Percentiles rank a stretch among this genome's conserved stretches.
Evolutionary conservation across 2,797 vertebrate species (phyloP).

Genomic region (Sandelia bainsii): DNA sequence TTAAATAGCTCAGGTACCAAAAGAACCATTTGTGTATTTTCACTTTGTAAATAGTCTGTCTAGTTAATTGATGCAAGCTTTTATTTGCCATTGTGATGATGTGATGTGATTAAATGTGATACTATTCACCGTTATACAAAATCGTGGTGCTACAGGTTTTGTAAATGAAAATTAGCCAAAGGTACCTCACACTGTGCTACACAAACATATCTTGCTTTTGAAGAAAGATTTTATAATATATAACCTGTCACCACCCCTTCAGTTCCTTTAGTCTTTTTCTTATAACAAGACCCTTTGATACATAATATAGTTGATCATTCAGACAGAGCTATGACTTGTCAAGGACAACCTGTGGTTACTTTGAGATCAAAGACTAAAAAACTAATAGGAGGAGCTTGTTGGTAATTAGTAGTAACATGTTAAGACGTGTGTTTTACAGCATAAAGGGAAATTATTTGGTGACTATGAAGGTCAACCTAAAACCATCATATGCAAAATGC

Average conservation of each 20-base stretch:
- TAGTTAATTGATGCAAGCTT: not conserved
- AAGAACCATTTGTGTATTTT: not conserved
- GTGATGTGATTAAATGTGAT: conserved; percentile 24
- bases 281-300: conserved; percentile 50
- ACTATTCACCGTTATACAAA: conserved; percentile 47
- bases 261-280: conserved; percentile 33
- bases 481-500: not conserved
- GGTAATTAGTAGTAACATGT: not conserved
- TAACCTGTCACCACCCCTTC: conserved; percentile 4
- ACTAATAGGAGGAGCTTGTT: not conserved
- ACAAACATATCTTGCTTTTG: not conserved
- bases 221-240: conserved; percentile 15
- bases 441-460: not conserved
- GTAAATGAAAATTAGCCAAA: conserved; percentile 7
- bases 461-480: not conserved
- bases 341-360: conserved; percentile 32
- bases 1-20: not conserved
- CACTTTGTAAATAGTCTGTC: not conserved
- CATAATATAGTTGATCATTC: conserved; percentile 51
- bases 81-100: not conserved
- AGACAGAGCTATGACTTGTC: conserved; percentile 6
- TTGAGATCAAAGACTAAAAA: conserved; percentile 14
- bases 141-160: conserved; percentile 9
- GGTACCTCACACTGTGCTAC: not conserved
- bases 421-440: not conserved